Conservation (phyloP, 2,888 invertebrate genomes). For the Nephrocerus scutellatus region DNA sequence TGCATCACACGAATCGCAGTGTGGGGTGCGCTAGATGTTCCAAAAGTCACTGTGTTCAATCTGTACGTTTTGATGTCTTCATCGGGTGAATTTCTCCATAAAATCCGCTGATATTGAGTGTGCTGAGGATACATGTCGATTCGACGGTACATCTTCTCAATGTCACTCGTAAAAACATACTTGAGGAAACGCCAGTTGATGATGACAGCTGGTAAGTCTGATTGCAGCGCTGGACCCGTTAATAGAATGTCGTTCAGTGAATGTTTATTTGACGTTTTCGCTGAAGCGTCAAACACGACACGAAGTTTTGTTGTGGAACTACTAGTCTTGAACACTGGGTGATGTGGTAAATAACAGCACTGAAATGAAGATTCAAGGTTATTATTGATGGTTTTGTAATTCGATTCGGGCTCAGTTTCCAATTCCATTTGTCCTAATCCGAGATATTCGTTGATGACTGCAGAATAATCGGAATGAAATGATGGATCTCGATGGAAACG, state of each 20-base stretch:
- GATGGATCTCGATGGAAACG: conserved; percentile 1
- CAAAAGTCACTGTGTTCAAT: conserved; percentile 3
- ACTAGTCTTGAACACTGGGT: conserved; percentile 6
- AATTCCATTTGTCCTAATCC: conserved; percentile 13
- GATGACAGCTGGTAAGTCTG: conserved; percentile 14
- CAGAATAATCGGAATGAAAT: conserved; percentile 7
- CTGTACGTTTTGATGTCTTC: conserved; percentile 1
- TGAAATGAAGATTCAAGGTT: too few species aligned
- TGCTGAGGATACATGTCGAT: conserved; percentile 11
- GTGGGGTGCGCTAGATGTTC: conserved; percentile 1
- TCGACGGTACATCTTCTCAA: conserved; percentile 18
- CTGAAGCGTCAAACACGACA: conserved; percentile 18
- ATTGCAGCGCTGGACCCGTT: conserved; percentile 16
- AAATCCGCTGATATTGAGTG: conserved; percentile 14
- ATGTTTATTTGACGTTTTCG: conserved; percentile 30
- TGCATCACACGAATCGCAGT: conserved; percentile 4
- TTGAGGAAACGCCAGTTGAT: conserved; percentile 12
- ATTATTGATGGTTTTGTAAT: neutral
- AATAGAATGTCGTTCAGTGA: conserved; percentile 18
- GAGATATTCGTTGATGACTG: conserved; percentile 13
- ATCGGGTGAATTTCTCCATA: conserved; percentile 9
- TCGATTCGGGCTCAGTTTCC: conserved; percentile 5
- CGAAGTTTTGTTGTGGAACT: conserved; percentile 13
- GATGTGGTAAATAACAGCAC: conserved; percentile 13
- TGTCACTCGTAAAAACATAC: conserved; percentile 15